Percentiles rank a stretch among this genome's conserved stretches.
phyloP scores from a whole-genome alignment of 2,797 vertebrate genomes.

The Molossus molossus region DNA sequence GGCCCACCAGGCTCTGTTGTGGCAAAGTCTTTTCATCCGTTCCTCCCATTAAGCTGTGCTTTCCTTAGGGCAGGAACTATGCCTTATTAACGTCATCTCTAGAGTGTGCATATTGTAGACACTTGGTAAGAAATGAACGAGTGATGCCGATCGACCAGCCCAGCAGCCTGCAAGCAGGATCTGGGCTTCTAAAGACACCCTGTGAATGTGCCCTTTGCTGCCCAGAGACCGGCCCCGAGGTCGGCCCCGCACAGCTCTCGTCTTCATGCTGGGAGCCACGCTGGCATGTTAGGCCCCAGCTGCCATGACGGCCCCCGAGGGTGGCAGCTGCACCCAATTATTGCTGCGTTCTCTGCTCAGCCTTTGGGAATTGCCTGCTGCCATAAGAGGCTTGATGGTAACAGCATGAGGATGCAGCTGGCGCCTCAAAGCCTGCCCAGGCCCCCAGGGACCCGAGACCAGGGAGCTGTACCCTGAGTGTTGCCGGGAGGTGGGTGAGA shows the following conservation, averaged over 20 bases:
- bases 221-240: background rate
- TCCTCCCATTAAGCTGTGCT: background rate
- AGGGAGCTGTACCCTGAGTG: fast-evolving
- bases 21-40: background rate
- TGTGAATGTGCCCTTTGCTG: background rate
- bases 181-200: background rate
- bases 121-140: background rate
- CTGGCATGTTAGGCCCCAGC: background rate
- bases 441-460: background rate
- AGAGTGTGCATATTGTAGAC: background rate
- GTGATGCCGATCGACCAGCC: background rate
- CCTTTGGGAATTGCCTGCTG: background rate
- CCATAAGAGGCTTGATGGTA: background rate
- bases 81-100: background rate
- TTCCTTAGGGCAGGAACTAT: background rate
- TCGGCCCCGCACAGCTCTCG: fast-evolving
- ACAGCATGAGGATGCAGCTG: background rate
- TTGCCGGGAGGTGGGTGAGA: background rate
- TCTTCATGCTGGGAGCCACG: background rate
- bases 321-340: conserved; percentile 47
- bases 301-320: background rate
- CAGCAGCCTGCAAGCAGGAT: background rate
- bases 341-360: background rate
- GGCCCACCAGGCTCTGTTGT: background rate
- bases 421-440: background rate